These are phyloP conservation scores for Caenorhabditis virilis DNA, from an alignment of 2,888 invertebrate species.

Conservation along the genomic window DNA sequence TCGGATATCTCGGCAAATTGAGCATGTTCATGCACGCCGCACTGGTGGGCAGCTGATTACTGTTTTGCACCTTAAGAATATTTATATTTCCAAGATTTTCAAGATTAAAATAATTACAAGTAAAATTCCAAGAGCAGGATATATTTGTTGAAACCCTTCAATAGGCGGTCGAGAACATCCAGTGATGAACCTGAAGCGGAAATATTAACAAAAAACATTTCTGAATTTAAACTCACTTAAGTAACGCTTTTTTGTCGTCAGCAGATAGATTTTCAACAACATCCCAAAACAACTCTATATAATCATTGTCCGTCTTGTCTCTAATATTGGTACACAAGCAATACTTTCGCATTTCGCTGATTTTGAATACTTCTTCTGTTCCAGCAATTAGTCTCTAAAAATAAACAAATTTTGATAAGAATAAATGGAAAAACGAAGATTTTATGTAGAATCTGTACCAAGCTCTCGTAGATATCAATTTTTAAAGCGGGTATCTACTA, in stretches of 20 bases:
- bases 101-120: too few relatives aligned
- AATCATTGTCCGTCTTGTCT: conserved; percentile 77
- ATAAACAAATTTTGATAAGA: neutral
- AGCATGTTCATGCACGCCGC: conserved; percentile 97
- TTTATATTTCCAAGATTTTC: too few relatives aligned
- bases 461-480: too few relatives aligned
- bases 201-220: neutral
- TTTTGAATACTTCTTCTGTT: conserved; percentile 16
- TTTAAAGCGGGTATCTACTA: too few relatives aligned
- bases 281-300: conserved; percentile 87
- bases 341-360: conserved; percentile 10
- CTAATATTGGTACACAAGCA: conserved; percentile 5
- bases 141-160: conserved; percentile 90
- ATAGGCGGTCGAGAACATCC: conserved; percentile 94
- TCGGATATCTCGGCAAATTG: conserved; percentile 78
- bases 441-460: too few relatives aligned
- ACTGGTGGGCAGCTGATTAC: conserved; percentile 90
- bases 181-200: conserved; percentile 72
- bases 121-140: conserved; percentile 93
- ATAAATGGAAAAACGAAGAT: too few relatives aligned
- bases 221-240: conserved; percentile 74
- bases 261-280: conserved; percentile 80
- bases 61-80: too few relatives aligned
- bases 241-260: conserved; percentile 78
- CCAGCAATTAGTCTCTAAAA: conserved; percentile 27